A percentile compares a stretch with the other conserved stretches of the same genome.
Evolutionary conservation across 2,113 vertebrate species (phyloP).

Genomic region (Cheilinus undulatus): DNA sequence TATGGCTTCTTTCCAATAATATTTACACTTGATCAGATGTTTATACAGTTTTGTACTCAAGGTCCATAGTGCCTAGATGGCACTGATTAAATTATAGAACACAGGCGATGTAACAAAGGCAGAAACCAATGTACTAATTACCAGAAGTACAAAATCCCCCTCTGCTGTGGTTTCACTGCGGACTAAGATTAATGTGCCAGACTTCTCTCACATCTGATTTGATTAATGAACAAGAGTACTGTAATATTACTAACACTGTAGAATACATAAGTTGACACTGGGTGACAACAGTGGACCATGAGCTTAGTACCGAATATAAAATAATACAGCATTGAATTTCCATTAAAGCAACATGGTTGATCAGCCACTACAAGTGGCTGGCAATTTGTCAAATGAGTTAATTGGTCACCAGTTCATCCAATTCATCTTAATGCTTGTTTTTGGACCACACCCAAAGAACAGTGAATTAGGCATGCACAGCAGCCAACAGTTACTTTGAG

Average conservation of each 20-base stretch:
- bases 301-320: constrained; percentile 64
- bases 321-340: constrained; percentile 76
- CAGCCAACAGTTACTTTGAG: constrained; percentile 59
- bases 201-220: constrained; percentile 57
- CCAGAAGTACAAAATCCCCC: constrained; percentile 32
- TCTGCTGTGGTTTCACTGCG: constrained; percentile 30
- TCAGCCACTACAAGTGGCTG: constrained; percentile 72
- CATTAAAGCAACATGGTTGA: constrained; percentile 77
- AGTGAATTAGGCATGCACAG: constrained; percentile 48
- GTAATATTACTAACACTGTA: constrained; percentile 52
- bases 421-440: constrained; percentile 76
- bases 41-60: background rate
- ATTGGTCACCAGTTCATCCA: constrained; percentile 80
- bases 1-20: background rate
- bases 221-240: constrained; percentile 66
- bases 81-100: background rate
- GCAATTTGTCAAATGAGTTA: constrained; percentile 81
- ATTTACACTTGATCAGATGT: background rate
- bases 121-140: constrained; percentile 45
- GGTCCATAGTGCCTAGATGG: background rate
- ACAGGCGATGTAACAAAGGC: background rate
- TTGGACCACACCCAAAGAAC: constrained; percentile 79
- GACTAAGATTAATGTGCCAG: constrained; percentile 63
- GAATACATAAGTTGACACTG: constrained; percentile 42
- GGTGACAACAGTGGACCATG: constrained; percentile 35